Base-by-base conservation (phyloP, 1,140 invertebrate genomes). In the Tetramorium parvispinum region DNA sequence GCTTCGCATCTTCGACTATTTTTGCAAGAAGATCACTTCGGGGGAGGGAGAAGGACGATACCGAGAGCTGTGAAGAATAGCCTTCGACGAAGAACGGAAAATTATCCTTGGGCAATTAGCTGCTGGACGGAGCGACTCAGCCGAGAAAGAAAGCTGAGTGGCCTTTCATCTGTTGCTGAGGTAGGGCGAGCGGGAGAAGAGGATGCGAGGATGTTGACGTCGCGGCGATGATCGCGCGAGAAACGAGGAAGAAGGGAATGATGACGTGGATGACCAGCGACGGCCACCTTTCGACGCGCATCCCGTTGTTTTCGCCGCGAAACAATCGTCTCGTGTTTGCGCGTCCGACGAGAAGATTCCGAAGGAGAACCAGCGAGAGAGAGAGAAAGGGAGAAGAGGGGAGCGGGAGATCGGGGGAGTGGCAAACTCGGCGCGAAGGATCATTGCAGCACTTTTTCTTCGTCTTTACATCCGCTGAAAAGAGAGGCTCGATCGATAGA, bases 311-410 rank as follows among this genome's bases (percentile, higher is more conserved):
- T 92, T 90, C 87, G 27, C 78, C 75, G 87, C 40, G 57, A 92
- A 92, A 92, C 91, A 92, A 91, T 82, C 24, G 85, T 92, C 89
- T 87, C 88, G 89, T 87, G 91, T 73, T 92, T 92, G 91, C 89
- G 91, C 76, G 86, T 87, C 61, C 65, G 83, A 87, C 71, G 87
- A 75, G 8, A 7, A 24, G 32, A 83, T 24, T 70, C 24, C 13
- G 4, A 13, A 71, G 51, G n/a, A 21, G 2, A 51, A 51, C n/a
- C 55, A 11, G 27, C 8, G 53, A 51, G 27, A 43, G 11, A 8
- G 37, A 53, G 43, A 46, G 11, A 18, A 0, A 51, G 37, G 24
- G 5, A 57, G 27, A 68, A 40, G 57, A 89, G 13, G 57, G 16
- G 68, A 18, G n/a, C 27, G 53, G 27, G 13, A 49, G 75, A 6